Evolutionary conservation across 2,888 invertebrate species (phyloP), one percentile per base, ranked within the genome.

Genomic region (Eumerus sabulonum): DNA sequence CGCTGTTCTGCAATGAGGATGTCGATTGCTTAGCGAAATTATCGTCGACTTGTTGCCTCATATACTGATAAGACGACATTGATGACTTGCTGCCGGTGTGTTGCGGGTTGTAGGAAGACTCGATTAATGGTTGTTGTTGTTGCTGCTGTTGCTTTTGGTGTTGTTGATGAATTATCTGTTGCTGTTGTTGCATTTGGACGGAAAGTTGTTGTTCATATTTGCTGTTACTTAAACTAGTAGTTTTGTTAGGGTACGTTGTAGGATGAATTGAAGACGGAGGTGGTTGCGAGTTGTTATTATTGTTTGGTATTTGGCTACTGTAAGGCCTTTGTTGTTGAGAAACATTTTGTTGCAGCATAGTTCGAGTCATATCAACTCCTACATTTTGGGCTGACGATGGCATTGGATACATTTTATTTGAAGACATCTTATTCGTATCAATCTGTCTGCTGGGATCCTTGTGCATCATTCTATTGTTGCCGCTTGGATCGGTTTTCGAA

Each of bases 201-300:
- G 84, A 82, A 74, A 82, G 82, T 81, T 83, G 83, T 67, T 83
- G 85, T 82, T 85, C 85, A 76, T 84, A 84, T 82, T 88, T 85
- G 84, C 74, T 84, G 82, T 63, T 81, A 53, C 70, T 81, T 60
- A 68, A 72, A 54, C 59, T 77, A 73, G 35, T 64, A 62, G 63
- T 76, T 66, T 60, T 81, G 76, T 38, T 76, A 9, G 76, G 50
- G 42, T 76, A 76, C 17, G 76, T 36, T 71, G 74, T 13, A 42
- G 81, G 76, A 62, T 76, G 63, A 57, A 70, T 68, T 70, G 81
- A 70, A 76, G 81, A 62, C 62, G 62, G 70, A 57, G 81, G 68
- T 44, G 76, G 60, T 82, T 83, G 81, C 62, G 76, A 71, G 54
- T 79, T 82, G 48, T 70, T 82, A n/a, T n/a, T n/a, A n/a, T n/a